Conservation (phyloP, 1,140 invertebrate species). For the Drosophila varians region DNA sequence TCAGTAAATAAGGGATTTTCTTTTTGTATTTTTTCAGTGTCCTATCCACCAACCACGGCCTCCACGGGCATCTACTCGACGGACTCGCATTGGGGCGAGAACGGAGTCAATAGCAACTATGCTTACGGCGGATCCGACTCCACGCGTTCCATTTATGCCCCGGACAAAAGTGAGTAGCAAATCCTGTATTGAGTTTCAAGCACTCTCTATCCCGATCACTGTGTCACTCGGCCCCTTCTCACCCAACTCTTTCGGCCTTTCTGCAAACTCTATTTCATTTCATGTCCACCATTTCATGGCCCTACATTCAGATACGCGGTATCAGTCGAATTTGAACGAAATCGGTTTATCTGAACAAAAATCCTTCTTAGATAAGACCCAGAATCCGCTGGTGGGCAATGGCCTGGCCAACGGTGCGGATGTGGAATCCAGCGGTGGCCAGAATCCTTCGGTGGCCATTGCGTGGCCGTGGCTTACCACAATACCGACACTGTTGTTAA, state of each 20-base stretch:
- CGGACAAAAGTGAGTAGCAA: conserved; percentile 74
- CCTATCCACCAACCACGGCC: conserved; percentile 73
- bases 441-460: conserved; percentile 41
- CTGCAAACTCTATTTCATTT: conserved; percentile 36
- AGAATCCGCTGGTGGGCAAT: conserved; percentile 75
- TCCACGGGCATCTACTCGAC: conserved; percentile 65
- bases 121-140: conserved; percentile 53
- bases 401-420: conserved; percentile 66
- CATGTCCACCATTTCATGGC: conserved; percentile 42
- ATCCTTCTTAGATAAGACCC: conserved; percentile 84
- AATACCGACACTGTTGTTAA: conserved; percentile 46
- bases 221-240: conserved; percentile 19
- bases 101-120: conserved; percentile 38
- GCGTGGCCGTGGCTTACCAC: conserved; percentile 42
- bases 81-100: conserved; percentile 68
- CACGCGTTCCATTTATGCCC: conserved; percentile 55
- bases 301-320: conserved; percentile 85
- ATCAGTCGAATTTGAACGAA: conserved; percentile 88
- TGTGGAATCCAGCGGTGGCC: conserved; percentile 35
- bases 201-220: conserved; percentile 4
- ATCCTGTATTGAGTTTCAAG: neutral
- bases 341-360: conserved; percentile 89
- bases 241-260: conserved; percentile 48
- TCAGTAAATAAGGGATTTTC: too few species aligned
- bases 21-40: conserved; percentile 49